Evolutionary conservation across 1,140 invertebrate genomes (phyloP).

Genomic region (Leguminivora glycinivorella): DNA sequence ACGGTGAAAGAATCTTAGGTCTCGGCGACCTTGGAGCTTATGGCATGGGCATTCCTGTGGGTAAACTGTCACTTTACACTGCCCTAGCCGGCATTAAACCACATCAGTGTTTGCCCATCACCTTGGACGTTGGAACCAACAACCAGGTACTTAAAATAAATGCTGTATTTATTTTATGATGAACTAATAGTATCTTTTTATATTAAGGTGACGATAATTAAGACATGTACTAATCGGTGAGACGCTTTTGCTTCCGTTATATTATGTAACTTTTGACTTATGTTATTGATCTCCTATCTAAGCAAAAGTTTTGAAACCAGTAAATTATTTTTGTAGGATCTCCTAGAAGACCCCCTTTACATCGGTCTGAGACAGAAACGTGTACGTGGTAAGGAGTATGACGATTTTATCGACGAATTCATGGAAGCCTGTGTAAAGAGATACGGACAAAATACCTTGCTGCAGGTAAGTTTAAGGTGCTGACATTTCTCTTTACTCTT

Average conservation of each 20-base stretch:
- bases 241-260: too few species aligned
- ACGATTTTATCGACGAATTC: slow-evolving; percentile 98
- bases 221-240: too few species aligned
- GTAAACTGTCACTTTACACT: slow-evolving; percentile 95
- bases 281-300: neutral
- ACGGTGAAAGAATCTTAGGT: slow-evolving; percentile 96
- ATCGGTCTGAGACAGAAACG: slow-evolving; percentile 94
- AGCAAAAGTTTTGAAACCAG: neutral
- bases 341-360: slow-evolving; percentile 96
- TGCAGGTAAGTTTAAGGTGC: slow-evolving; percentile 81
- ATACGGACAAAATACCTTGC: slow-evolving; percentile 93
- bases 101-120: slow-evolving; percentile 94
- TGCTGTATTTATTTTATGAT: neutral
- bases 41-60: slow-evolving; percentile 97
- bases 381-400: slow-evolving; percentile 92
- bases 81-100: slow-evolving; percentile 96
- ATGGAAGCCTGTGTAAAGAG: slow-evolving; percentile 96
- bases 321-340: slow-evolving; percentile 77
- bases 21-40: slow-evolving; percentile 96
- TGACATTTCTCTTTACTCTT: too few species aligned
- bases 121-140: slow-evolving; percentile 96
- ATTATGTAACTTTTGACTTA: too few species aligned
- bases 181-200: too few species aligned
- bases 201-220: too few species aligned
- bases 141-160: slow-evolving; percentile 80